These are phyloP conservation scores for Tridacna crocea DNA, from an alignment of 2,888 invertebrate genomes.

Conservation along the genomic window DNA sequence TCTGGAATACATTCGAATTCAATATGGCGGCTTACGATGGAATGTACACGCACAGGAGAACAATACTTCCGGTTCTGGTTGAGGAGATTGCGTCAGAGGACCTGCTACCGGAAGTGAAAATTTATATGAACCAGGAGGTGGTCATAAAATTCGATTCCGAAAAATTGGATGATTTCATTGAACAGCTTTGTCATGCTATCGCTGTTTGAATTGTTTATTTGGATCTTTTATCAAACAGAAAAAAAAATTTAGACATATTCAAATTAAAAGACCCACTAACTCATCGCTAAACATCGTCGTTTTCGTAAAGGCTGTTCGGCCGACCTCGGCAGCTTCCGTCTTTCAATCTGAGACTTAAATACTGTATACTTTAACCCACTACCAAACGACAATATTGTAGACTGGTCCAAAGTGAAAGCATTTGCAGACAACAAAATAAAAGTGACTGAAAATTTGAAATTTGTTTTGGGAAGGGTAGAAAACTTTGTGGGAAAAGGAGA, in stretches of 20 bases:
- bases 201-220: background rate
- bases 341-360: too few species aligned
- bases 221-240: background rate
- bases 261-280: too few species aligned
- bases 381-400: too few species aligned
- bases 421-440: too few species aligned
- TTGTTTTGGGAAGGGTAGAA: too few species aligned
- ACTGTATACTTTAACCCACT: too few species aligned
- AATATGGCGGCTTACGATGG: constrained; percentile 53
- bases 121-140: constrained; percentile 15
- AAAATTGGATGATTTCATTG: constrained; percentile 11
- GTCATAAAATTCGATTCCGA: background rate
- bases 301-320: too few species aligned
- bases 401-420: too few species aligned
- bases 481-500: too few species aligned
- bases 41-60: constrained; percentile 45
- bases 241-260: background rate
- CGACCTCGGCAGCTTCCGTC: too few species aligned
- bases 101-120: constrained; percentile 24
- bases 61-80: constrained; percentile 33
- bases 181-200: constrained; percentile 13
- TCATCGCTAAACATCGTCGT: too few species aligned
- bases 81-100: constrained; percentile 20
- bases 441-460: too few species aligned
- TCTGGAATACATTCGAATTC: constrained; percentile 55